Conservation (phyloP, 2,797 vertebrate species). For the Rhadinocentrus ornatus region DNA sequence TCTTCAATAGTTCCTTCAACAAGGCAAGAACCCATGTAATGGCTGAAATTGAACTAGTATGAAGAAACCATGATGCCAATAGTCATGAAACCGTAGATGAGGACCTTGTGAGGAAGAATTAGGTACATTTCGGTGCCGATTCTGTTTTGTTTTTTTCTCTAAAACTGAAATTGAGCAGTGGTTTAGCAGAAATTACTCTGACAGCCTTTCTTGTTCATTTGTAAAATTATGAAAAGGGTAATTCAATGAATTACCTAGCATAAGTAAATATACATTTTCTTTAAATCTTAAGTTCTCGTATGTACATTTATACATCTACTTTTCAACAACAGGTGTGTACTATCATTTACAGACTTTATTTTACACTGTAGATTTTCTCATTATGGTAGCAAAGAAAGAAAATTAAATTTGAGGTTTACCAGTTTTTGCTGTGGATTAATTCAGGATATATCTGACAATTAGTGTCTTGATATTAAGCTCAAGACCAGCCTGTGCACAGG, state of each 20-base stretch:
- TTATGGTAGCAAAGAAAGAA: neutral
- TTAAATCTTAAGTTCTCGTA: neutral
- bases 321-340: neutral
- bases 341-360: neutral
- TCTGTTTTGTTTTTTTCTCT: no score
- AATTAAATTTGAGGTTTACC: neutral
- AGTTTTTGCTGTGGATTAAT: slow-evolving; percentile 4
- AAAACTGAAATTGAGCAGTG: no score
- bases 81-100: neutral
- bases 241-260: neutral
- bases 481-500: slow-evolving; percentile 2
- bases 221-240: neutral
- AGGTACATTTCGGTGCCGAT: neutral
- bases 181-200: no score
- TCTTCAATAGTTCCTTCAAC: neutral
- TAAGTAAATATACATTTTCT: neutral
- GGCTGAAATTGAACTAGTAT: neutral
- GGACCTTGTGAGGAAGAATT: neutral
- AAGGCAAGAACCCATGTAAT: neutral
- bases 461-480: slow-evolving; percentile 18
- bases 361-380: neutral
- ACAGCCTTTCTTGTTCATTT: neutral
- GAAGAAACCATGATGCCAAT: neutral
- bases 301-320: neutral
- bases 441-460: neutral